Evolutionary conservation across 1,140 invertebrate genomes (phyloP).

Genomic region (Drosophila hydei): DNA sequence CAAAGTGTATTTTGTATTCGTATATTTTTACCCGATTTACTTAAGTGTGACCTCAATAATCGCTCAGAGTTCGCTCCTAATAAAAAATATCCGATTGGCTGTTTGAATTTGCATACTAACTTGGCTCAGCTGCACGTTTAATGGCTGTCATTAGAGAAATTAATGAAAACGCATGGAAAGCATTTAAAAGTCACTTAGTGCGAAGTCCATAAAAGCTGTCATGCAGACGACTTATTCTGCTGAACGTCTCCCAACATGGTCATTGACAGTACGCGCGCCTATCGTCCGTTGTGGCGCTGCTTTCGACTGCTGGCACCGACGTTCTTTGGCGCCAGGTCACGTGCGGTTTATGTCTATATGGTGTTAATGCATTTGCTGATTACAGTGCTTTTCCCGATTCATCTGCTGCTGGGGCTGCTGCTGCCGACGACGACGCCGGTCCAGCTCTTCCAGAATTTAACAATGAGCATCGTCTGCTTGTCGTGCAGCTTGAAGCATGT

Average conservation of each 20-base stretch:
- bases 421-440: slow-evolving; percentile 8
- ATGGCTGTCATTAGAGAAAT: slow-evolving; percentile 48
- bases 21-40: no score
- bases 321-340: slow-evolving; percentile 30
- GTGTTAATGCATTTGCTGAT: slow-evolving; percentile 41
- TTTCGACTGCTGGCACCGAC: slow-evolving; percentile 50
- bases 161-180: slow-evolving; percentile 63
- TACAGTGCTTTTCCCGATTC: slow-evolving; percentile 55
- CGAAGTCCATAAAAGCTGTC: slow-evolving; percentile 43
- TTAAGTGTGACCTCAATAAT: not conserved
- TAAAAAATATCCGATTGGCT: no score
- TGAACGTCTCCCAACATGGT: slow-evolving; percentile 18
- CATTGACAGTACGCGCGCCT: slow-evolving; percentile 55
- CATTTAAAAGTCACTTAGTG: slow-evolving; percentile 66
- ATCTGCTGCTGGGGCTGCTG: slow-evolving; percentile 47
- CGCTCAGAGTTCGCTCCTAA: no score
- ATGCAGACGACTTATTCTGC: not conserved
- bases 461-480: slow-evolving; percentile 31
- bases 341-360: slow-evolving; percentile 15
- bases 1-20: no score
- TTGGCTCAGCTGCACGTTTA: slow-evolving; percentile 55
- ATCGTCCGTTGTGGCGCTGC: slow-evolving; percentile 57
- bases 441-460: slow-evolving; percentile 50
- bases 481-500: slow-evolving; percentile 60
- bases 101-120: slow-evolving; percentile 20